Conservation (phyloP, 1,140 invertebrate genomes). For the honey bee (Apis mellifera) region Amel_HAv3.1 CM009945.2:2639001-2639500, state of each 20-base stretch:
- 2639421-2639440: constrained; percentile 12
- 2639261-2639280: neutral
- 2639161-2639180: neutral
- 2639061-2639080: constrained; percentile 8
- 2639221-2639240: neutral
- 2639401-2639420: neutral
- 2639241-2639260: neutral
- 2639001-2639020: constrained; percentile 49
- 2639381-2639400: neutral
- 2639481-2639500: neutral
- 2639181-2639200: neutral
- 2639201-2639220: neutral
- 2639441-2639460: constrained; percentile 25
- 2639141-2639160: constrained; percentile 11
- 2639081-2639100: constrained; percentile 40
- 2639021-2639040: constrained; percentile 29
- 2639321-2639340: neutral
- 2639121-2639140: neutral
- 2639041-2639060: constrained; percentile 40
- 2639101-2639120: constrained; percentile 42
- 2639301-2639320: neutral
- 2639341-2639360: too few species aligned
- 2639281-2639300: neutral
- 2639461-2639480: neutral
- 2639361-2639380: neutral